Conservation (phyloP, 2,797 vertebrate species). For the Megalops cyprinoides region DNA sequence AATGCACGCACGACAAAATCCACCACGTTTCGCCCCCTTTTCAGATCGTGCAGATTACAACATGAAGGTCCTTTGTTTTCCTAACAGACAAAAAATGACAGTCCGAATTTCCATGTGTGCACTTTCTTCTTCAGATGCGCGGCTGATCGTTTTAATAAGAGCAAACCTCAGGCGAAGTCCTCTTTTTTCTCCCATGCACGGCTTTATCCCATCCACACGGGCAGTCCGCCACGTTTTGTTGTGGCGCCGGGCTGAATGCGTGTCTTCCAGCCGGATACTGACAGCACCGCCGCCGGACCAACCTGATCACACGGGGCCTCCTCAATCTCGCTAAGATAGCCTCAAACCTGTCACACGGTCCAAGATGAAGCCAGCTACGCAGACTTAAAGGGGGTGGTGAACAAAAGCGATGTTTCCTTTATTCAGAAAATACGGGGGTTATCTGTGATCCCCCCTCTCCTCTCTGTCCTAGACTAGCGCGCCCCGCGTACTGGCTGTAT, state of each 20-base stretch:
- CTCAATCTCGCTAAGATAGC: slow-evolving; percentile 10
- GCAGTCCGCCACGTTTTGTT: slow-evolving; percentile 15
- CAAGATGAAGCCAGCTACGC: slow-evolving; percentile 1
- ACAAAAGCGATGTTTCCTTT: not conserved
- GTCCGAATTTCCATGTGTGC: slow-evolving; percentile 13
- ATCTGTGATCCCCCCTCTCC: not conserved
- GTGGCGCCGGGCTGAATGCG: slow-evolving; percentile 11
- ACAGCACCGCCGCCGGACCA: slow-evolving; percentile 29
- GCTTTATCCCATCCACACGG: slow-evolving; percentile 1
- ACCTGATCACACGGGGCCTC: not conserved
- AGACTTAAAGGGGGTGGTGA: not conserved
- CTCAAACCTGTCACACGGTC: slow-evolving; percentile 32
- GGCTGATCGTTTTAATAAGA: not conserved
- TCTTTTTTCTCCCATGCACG: not conserved
- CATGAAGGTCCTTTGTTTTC: slow-evolving; percentile 31
- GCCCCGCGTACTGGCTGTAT: not conserved
- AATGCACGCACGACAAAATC: slow-evolving; percentile 41
- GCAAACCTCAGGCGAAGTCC: not conserved
- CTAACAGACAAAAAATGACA: slow-evolving; percentile 27
- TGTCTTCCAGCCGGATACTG: slow-evolving; percentile 19
- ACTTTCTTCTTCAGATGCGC: not conserved
- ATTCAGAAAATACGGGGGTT: not conserved
- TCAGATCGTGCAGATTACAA: slow-evolving; percentile 4
- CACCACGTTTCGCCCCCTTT: slow-evolving; percentile 21
- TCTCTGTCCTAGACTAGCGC: not conserved